Percentiles rank a stretch among this genome's conserved stretches.
Conservation (phyloP, 2,888 invertebrate species). For the Spilosoma lubricipeda region DNA sequence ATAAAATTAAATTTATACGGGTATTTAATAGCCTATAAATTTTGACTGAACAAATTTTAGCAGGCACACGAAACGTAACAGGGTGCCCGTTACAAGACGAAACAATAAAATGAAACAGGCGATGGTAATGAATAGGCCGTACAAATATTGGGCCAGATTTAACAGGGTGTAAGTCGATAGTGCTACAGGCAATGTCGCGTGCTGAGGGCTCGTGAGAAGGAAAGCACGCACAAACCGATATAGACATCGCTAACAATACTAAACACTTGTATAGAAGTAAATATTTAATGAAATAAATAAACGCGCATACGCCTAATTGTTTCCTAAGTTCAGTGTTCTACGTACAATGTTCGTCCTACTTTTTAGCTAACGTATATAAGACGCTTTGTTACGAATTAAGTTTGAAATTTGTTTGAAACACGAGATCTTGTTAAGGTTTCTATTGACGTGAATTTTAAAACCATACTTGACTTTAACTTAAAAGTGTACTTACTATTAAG, state of each 20-base stretch:
- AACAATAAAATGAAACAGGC: constrained; percentile 78
- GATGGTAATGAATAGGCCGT: constrained; percentile 80
- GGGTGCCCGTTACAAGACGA: constrained; percentile 66
- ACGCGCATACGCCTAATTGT: constrained; percentile 17
- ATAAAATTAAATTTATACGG: constrained; percentile 52
- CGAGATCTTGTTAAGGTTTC: neutral
- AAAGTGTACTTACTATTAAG: neutral
- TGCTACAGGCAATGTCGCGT: constrained; percentile 81
- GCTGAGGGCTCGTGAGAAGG: constrained; percentile 55
- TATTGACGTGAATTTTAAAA: neutral
- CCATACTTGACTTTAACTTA: neutral
- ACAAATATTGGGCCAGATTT: constrained; percentile 84
- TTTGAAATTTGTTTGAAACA: neutral
- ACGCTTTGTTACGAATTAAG: neutral
- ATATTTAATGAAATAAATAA: constrained; percentile 61
- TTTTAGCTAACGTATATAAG: neutral
- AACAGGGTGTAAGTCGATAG: constrained; percentile 85
- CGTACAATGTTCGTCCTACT: neutral
- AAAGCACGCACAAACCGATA: constrained; percentile 69
- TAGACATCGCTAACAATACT: constrained; percentile 73
- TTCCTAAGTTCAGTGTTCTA: neutral
- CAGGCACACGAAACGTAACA: constrained; percentile 62
- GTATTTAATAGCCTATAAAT: constrained; percentile 60
- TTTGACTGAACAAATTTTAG: constrained; percentile 71
- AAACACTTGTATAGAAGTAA: constrained; percentile 62